Conservation (phyloP, 2,113 vertebrate genomes). For the Burhinus oedicnemus region DNA sequence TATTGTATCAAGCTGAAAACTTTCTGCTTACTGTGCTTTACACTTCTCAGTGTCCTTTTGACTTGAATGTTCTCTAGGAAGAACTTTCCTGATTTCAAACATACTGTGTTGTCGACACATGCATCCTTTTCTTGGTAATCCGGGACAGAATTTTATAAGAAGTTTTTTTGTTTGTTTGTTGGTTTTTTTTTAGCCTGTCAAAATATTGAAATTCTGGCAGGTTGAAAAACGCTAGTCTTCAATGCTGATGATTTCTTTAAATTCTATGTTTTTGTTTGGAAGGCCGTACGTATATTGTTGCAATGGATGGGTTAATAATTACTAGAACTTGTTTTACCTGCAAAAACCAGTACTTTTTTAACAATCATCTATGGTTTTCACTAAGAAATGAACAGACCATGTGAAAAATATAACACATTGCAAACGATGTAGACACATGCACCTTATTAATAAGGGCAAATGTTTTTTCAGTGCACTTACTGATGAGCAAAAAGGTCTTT, state of each 20-base stretch:
- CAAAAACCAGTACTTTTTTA: not conserved
- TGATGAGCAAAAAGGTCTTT: not conserved
- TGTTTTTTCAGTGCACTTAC: not conserved
- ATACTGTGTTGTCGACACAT: not conserved
- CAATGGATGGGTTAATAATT: not conserved
- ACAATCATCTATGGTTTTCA: not conserved
- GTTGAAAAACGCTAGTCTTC: not conserved
- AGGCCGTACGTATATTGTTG: not conserved
- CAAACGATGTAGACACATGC: not conserved
- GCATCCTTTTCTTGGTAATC: not conserved
- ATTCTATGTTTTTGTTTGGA: not conserved
- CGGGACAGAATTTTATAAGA: not conserved
- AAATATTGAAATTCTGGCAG: not conserved
- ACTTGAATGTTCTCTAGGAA: not conserved
- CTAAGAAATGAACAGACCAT: not conserved
- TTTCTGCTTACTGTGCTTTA: not conserved
- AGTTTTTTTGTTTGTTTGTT: no score
- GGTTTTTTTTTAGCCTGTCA: not conserved
- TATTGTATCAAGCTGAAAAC: not conserved
- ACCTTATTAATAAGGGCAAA: not conserved
- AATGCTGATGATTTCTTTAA: not conserved
- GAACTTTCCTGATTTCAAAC: not conserved
- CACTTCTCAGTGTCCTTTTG: not conserved
- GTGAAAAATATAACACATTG: not conserved
- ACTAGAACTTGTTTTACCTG: not conserved